Evolutionary conservation across 2,888 invertebrate species (phyloP), one percentile per base, ranked within the genome.

Genomic region (Ormyrus labotus): DNA sequence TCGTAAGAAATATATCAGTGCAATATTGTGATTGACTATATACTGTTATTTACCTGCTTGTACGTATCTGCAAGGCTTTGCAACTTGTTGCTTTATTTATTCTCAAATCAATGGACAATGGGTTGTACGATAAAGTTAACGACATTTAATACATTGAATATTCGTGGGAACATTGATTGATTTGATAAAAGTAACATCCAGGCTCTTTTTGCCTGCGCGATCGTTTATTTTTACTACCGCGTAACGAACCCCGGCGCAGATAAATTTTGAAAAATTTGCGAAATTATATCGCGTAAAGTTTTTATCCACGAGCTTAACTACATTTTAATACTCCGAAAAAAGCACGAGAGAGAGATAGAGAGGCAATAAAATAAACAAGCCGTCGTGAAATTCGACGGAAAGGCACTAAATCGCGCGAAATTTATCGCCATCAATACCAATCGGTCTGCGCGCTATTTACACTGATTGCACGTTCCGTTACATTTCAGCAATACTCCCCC

Each of bases 401-500:
- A 47, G 9, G 2, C 47, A 71, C 51, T 61, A 71, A 61, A 51
- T 71, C 71, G 61, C 45, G 34, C 13, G n/a, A 63, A 73, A n/a
- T 10, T 63, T 61, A 63, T 51, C 63, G 64, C 78, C 51, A 65
- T 75, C 70, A 51, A 53, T 75, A 75, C 58, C 45, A 55, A 70
- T 69, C 75, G 75, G 64, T 48, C 64, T 45, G 34, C 34, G 34
- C 34, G 4, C 34, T 67, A 67, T 75, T 80, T 74, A 74, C 75
- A 60, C 47, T 51, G 53, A 72, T 73, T 69, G 51, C 45, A n/a
- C 67, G 53, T 73, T n/a, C 74, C 79, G 73, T 78, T 72, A 78
- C 48, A 71, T 65, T 57, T 69, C 63, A 34, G 34, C 34, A 34
- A 34, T 34, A 34, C 65, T 7, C 4, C 67, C 53, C 53, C 67